phyloP scores from a whole-genome alignment of 2,888 invertebrate genomes.

The Brachyopa scutellaris region DNA sequence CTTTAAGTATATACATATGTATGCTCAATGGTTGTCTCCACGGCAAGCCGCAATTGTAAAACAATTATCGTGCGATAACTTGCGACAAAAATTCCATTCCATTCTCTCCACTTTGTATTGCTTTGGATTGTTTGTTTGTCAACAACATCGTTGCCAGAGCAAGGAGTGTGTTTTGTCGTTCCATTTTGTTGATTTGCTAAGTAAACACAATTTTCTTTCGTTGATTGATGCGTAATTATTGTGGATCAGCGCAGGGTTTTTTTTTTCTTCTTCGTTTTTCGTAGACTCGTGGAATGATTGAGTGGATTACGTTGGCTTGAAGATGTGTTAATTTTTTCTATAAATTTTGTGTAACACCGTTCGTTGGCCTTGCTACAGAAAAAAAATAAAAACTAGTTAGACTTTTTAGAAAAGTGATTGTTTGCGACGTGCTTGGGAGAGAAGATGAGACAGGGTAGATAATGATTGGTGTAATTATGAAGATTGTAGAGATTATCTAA shows the following conservation, averaged over 20 bases:
- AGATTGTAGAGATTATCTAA: neutral
- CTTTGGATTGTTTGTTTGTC: slow-evolving; percentile 54
- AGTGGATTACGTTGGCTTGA: slow-evolving; percentile 8
- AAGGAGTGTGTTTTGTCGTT: slow-evolving; percentile 15
- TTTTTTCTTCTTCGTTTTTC: too few relatives aligned
- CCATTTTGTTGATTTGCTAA: slow-evolving; percentile 34
- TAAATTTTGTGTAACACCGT: slow-evolving; percentile 23
- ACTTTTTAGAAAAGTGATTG: slow-evolving; percentile 18
- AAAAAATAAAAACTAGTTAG: too few relatives aligned
- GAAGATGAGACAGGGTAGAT: neutral
- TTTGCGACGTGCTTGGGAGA: neutral
- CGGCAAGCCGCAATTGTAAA: slow-evolving; percentile 41
- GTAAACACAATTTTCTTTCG: slow-evolving; percentile 24
- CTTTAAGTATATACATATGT: too few relatives aligned
- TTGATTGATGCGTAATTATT: slow-evolving; percentile 33
- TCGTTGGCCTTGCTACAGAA: slow-evolving; percentile 27
- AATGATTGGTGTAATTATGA: neutral
- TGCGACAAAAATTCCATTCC: slow-evolving; percentile 40
- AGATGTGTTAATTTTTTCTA: slow-evolving; percentile 33
- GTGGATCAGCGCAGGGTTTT: slow-evolving; percentile 8
- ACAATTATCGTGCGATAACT: slow-evolving; percentile 56
- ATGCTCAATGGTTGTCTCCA: neutral
- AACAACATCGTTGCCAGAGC: slow-evolving; percentile 27
- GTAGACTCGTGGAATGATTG: slow-evolving; percentile 18
- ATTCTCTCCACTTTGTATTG: slow-evolving; percentile 38